A percentile compares a stretch with the other conserved stretches of the same genome.
These are phyloP conservation scores for Drosophila kambysellisi DNA, from an alignment of 2,888 invertebrate species.

Conservation along the genomic window DNA sequence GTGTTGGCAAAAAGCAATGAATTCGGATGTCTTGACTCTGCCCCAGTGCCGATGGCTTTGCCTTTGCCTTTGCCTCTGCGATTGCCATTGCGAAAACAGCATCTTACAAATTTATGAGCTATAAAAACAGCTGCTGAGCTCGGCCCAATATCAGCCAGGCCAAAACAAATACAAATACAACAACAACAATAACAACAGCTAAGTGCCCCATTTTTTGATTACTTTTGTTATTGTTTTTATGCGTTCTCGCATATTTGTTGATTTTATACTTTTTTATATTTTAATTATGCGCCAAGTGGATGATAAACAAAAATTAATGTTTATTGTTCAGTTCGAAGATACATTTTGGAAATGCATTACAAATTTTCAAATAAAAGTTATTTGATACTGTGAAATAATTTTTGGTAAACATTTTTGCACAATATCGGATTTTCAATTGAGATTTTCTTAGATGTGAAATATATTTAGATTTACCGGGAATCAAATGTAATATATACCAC, in stretches of 20 bases:
- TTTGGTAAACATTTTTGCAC: neutral
- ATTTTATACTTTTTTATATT: conserved; percentile 58
- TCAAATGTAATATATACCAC: neutral
- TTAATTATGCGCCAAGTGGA: conserved; percentile 65
- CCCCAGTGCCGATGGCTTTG: neutral
- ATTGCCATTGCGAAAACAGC: conserved; percentile 46
- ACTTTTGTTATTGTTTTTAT: conserved; percentile 77
- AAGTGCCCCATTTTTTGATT: conserved; percentile 69
- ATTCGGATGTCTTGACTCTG: conserved; percentile 67
- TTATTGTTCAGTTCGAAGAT: conserved; percentile 24
- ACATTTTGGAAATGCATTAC: conserved; percentile 1
- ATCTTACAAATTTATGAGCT: conserved; percentile 79
- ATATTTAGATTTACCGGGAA: neutral
- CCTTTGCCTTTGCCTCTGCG: conserved; percentile 50
- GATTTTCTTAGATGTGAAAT: neutral
- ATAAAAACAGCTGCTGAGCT: conserved; percentile 72
- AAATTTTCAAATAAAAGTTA: neutral
- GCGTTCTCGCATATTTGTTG: conserved; percentile 59
- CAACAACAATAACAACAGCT: conserved; percentile 24
- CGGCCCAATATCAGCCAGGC: conserved; percentile 8
- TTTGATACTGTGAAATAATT: neutral
- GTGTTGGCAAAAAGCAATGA: conserved; percentile 66
- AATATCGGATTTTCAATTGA: neutral
- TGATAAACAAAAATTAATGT: conserved; percentile 51
- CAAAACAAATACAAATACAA: conserved; percentile 15